phyloP scores from a whole-genome alignment of 1,140 invertebrate genomes.

The Papilio xuthus region DNA sequence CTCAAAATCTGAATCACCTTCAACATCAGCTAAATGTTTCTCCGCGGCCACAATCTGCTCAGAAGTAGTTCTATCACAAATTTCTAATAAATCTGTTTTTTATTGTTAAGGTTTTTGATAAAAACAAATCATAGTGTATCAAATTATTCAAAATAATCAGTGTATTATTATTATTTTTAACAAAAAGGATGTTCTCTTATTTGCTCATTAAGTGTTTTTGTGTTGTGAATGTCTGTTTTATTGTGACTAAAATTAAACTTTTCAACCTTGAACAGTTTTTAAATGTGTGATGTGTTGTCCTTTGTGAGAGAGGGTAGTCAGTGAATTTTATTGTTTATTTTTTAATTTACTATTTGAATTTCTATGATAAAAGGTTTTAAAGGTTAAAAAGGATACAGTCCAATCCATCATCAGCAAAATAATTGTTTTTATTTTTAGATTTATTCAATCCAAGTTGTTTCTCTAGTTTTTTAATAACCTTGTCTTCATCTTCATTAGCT shows the following conservation, averaged over 20 bases:
- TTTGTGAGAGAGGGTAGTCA: no score
- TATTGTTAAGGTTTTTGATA: conserved; percentile 41
- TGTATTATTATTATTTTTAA: no score
- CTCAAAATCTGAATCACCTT: conserved; percentile 85
- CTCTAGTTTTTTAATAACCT: conserved; percentile 89
- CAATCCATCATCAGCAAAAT: conserved; percentile 91
- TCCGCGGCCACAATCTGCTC: conserved; percentile 84
- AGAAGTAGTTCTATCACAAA: conserved; percentile 88
- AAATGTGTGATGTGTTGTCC: no score
- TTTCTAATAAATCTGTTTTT: conserved; percentile 87
- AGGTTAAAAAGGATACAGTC: conserved; percentile 89
- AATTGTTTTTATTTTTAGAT: conserved; percentile 88
- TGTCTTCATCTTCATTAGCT: conserved; percentile 91
- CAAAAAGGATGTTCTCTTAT: no score
- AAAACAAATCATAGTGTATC: no score
- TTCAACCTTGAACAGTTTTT: no score
- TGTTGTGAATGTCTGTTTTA: no score
- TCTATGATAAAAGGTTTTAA: conserved; percentile 21
- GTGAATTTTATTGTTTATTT: not conserved
- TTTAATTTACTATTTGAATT: not conserved
- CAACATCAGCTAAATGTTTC: conserved; percentile 83
- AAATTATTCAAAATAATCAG: no score
- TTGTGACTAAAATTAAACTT: no score
- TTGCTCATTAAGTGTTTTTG: no score
- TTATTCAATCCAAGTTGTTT: conserved; percentile 93